A percentile compares a stretch with the other conserved stretches of the same genome.
These are phyloP conservation scores for Fragum sueziense DNA, from an alignment of 2,888 invertebrate genomes.

Conservation along the genomic window DNA sequence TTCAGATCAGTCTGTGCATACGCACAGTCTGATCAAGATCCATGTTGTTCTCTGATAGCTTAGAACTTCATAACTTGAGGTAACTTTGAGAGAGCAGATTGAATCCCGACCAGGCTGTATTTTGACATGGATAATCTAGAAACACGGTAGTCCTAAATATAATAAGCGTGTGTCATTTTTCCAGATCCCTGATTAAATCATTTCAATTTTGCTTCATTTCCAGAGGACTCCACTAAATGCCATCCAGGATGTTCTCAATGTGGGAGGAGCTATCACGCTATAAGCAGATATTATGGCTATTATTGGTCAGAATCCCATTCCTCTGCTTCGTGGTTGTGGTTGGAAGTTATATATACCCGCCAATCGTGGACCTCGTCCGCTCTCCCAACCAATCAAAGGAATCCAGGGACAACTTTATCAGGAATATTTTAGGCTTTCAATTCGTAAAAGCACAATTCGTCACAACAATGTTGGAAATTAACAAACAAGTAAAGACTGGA, in stretches of 20 bases:
- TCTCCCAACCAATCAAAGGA: neutral
- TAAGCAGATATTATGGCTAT: neutral
- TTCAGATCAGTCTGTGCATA: too few species aligned
- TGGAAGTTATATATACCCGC: slow-evolving; percentile 7
- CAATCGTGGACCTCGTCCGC: neutral
- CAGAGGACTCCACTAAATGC: neutral
- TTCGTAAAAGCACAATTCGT: neutral
- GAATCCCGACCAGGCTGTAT: too few species aligned
- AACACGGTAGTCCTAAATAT: too few species aligned
- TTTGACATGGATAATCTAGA: too few species aligned
- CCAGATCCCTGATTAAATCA: too few species aligned
- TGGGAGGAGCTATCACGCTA: neutral
- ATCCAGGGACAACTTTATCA: neutral
- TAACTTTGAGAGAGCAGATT: too few species aligned
- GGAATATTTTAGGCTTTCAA: neutral
- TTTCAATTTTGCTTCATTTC: too few species aligned
- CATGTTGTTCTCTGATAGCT: too few species aligned
- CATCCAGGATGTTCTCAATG: neutral
- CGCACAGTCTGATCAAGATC: too few species aligned
- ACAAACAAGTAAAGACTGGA: neutral
- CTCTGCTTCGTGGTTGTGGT: neutral
- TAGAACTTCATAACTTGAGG: too few species aligned
- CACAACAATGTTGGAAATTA: neutral
- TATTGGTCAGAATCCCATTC: neutral
- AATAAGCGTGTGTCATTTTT: too few species aligned